Conservation (phyloP, 1,140 invertebrate species). For the Cydia amplana region DNA sequence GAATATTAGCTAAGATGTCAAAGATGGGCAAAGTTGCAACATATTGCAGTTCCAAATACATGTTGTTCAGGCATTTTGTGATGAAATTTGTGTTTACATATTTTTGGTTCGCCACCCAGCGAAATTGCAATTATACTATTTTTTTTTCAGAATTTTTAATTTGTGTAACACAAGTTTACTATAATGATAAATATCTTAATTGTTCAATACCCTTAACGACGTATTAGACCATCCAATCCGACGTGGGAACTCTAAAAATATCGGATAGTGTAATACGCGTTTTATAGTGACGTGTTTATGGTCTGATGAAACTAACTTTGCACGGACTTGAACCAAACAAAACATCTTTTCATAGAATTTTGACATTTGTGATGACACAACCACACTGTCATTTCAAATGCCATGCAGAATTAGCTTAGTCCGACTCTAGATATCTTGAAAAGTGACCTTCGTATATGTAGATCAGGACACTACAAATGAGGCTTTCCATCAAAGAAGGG, state of each 20-base stretch:
- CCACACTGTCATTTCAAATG: no score
- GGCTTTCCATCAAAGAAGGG: no score
- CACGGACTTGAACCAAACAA: no score
- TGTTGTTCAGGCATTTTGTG: neutral
- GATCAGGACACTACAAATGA: no score
- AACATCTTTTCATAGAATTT: no score
- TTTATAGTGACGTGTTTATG: neutral
- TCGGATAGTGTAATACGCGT: no score
- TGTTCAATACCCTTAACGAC: neutral
- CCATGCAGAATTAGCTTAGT: neutral
- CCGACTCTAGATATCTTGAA: neutral
- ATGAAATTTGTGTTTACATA: neutral
- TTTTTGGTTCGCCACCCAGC: neutral
- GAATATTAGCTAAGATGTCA: neutral
- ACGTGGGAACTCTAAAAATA: no score
- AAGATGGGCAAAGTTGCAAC: neutral
- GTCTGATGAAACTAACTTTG: no score
- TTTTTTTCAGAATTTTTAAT: neutral
- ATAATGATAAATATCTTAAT: neutral
- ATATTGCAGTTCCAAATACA: neutral
- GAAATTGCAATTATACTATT: neutral
- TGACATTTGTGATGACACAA: no score
- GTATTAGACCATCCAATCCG: neutral
- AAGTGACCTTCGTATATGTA: neutral
- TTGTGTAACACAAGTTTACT: neutral